Evolutionary conservation across 2,113 vertebrate species (phyloP).

Genomic region (Panurus biarmicus): DNA sequence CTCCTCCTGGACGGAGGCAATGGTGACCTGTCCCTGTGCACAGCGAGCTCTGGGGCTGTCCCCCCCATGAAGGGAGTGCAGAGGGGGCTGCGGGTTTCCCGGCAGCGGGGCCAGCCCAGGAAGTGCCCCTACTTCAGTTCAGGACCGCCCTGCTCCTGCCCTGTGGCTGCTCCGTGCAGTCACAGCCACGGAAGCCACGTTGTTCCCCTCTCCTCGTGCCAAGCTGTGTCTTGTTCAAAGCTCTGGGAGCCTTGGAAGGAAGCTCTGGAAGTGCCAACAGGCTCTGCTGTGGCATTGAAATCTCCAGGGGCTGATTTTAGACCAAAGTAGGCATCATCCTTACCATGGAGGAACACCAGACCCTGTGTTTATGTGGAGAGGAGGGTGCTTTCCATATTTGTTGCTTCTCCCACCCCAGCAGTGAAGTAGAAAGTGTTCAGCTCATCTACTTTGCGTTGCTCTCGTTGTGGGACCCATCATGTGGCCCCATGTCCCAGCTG

Average conservation of each 20-base stretch:
- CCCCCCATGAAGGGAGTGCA: rapidly evolving
- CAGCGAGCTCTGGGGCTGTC: not conserved
- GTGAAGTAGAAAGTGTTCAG: not conserved
- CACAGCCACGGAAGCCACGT: not conserved
- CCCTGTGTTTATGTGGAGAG: not conserved
- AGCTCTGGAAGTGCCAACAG: not conserved
- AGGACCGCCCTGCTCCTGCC: rapidly evolving
- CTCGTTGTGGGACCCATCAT: too few relatives aligned
- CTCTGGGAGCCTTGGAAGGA: not conserved
- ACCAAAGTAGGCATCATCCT: rapidly evolving
- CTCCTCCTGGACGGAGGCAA: not conserved
- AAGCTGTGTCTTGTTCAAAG: not conserved
- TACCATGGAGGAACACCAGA: rapidly evolving
- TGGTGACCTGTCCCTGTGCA: rapidly evolving
- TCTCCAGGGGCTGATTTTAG: not conserved
- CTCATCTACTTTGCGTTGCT: not conserved
- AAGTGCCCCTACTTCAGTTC: rapidly evolving
- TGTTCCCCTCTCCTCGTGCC: rapidly evolving
- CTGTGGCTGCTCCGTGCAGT: rapidly evolving
- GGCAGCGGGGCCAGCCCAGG: not conserved
- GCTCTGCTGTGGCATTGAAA: not conserved
- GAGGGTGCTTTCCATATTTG: rapidly evolving
- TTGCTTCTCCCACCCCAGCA: not conserved
- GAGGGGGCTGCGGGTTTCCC: rapidly evolving
- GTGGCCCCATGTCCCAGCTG: rapidly evolving